phyloP scores from a whole-genome alignment of 2,797 vertebrate genomes.

The Iguana delicatissima region DNA sequence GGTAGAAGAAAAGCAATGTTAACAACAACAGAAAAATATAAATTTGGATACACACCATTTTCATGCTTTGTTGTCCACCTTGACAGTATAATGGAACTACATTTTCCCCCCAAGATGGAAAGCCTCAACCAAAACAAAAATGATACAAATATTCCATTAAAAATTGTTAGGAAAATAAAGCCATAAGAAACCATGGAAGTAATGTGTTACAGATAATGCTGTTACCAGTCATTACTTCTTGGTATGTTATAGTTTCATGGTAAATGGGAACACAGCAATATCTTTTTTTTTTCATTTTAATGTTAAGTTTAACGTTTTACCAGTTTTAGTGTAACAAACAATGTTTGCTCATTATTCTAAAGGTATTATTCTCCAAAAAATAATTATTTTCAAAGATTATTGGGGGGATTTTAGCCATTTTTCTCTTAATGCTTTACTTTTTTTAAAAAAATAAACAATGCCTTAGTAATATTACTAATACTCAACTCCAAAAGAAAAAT shows the following conservation, averaged over 20 bases:
- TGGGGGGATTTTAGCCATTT: background rate
- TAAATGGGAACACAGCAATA: background rate
- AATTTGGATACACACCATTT: constrained; percentile 26
- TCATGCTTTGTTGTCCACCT: constrained; percentile 42
- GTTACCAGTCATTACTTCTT: too few relatives aligned
- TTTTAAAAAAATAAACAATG: background rate
- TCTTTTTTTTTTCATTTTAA: background rate
- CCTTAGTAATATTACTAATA: background rate
- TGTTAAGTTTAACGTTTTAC: too few relatives aligned
- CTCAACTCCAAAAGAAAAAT: background rate
- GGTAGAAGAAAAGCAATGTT: background rate
- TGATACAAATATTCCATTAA: too few relatives aligned
- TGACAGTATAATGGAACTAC: constrained; percentile 48
- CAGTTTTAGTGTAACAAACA: background rate
- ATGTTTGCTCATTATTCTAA: background rate
- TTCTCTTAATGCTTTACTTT: too few relatives aligned
- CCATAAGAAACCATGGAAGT: background rate
- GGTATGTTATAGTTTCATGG: background rate
- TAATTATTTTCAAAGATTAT: background rate
- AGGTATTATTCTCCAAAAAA: background rate
- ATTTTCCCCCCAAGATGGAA: constrained; percentile 49
- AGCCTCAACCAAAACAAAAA: constrained; percentile 24
- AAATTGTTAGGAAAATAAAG: background rate
- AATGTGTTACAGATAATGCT: background rate
- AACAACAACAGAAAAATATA: constrained; percentile 24